Conservation (phyloP, 2,113 vertebrate species). For the Lepus americanus region DNA sequence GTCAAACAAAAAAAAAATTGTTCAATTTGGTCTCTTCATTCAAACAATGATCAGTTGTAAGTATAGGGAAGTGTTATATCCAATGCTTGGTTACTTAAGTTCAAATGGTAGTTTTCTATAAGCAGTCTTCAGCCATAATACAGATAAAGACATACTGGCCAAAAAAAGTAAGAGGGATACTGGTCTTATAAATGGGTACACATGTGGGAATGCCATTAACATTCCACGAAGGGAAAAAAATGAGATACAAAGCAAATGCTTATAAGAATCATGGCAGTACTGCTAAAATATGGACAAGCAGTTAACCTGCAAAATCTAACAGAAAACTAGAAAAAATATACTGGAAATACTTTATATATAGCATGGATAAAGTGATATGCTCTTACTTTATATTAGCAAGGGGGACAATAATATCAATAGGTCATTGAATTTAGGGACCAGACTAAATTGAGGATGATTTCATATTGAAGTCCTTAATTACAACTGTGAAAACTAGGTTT, state of each 20-base stretch:
- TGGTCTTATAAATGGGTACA: not conserved
- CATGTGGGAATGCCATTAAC: not conserved
- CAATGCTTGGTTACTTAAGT: not conserved
- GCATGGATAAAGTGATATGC: not conserved
- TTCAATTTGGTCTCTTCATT: not conserved
- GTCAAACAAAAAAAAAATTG: not conserved
- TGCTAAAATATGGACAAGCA: not conserved
- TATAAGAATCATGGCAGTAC: not conserved
- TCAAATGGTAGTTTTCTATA: constrained; percentile 44
- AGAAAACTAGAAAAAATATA: constrained; percentile 40
- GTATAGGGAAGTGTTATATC: not conserved
- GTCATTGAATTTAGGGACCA: constrained; percentile 30
- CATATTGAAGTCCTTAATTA: not conserved
- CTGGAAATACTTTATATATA: constrained; percentile 7
- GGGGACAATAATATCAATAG: not conserved
- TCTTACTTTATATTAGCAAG: not conserved
- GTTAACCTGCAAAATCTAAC: not conserved
- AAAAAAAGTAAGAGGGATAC: not conserved
- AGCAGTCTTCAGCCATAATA: constrained; percentile 1
- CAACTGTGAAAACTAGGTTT: not conserved
- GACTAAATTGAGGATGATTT: constrained; percentile 7
- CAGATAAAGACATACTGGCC: constrained; percentile 1
- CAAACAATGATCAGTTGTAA: constrained; percentile 1
- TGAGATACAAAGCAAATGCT: not conserved
- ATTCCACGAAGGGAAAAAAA: not conserved